phyloP scores from a whole-genome alignment of 2,797 vertebrate genomes.

The Pipistrellus kuhlii region DNA sequence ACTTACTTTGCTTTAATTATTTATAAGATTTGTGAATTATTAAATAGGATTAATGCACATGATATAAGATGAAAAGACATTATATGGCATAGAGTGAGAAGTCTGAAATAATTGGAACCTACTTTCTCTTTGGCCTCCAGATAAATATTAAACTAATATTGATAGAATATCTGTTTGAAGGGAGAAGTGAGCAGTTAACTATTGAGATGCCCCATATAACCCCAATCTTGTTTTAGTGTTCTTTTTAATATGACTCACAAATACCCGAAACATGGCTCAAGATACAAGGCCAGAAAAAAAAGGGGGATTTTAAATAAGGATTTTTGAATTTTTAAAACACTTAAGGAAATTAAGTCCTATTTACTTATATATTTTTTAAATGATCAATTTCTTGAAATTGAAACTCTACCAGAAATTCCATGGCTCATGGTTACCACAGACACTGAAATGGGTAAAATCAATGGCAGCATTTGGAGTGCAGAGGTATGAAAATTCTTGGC shows the following conservation, averaged over 20 bases:
- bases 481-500: not conserved
- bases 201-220: not conserved
- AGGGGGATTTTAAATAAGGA: not conserved
- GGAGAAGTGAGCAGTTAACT: not conserved
- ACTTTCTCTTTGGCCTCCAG: not conserved
- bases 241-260: not conserved
- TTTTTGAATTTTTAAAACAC: slow-evolving; percentile 5
- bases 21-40: slow-evolving; percentile 5
- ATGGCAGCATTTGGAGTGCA: not conserved
- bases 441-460: not conserved
- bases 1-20: slow-evolving; percentile 22
- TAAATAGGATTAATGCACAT: not conserved
- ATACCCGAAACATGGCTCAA: not conserved
- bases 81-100: not conserved
- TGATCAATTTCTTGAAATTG: slow-evolving; percentile 10
- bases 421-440: not conserved
- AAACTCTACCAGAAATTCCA: not conserved
- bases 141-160: not conserved
- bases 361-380: not conserved
- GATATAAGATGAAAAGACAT: not conserved
- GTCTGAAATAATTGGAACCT: not conserved
- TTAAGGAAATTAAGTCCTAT: not conserved
- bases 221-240: not conserved
- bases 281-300: not conserved
- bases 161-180: slow-evolving; percentile 15